Percentiles rank a stretch among this genome's conserved stretches.
These are phyloP conservation scores for Gymnoscopelus braueri DNA, from an alignment of 2,797 vertebrate species.

Conservation along the genomic window DNA sequence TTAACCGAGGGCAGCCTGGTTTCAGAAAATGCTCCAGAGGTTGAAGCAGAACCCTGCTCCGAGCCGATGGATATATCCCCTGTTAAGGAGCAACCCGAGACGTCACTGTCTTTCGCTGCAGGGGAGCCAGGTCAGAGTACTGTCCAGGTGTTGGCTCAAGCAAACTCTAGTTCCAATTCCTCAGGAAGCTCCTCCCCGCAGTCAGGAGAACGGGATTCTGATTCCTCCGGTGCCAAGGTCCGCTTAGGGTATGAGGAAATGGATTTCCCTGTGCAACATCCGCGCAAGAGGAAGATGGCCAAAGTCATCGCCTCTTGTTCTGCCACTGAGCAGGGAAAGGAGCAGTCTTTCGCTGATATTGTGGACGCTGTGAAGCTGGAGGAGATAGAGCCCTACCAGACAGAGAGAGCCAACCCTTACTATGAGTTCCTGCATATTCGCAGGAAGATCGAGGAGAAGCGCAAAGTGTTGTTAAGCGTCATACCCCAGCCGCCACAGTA, in stretches of 20 bases:
- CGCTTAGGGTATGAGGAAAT: slow-evolving; percentile 88
- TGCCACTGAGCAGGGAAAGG: slow-evolving; percentile 86
- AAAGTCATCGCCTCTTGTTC: slow-evolving; percentile 82
- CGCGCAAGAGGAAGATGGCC: slow-evolving; percentile 94
- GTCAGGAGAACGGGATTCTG: slow-evolving; percentile 86
- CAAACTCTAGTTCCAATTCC: slow-evolving; percentile 74
- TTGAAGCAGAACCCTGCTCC: slow-evolving; percentile 38
- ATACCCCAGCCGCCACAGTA: slow-evolving; percentile 98
- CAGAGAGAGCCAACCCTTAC: slow-evolving; percentile 97
- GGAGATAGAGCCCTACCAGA: slow-evolving; percentile 97
- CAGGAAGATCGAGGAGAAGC: slow-evolving; percentile 97
- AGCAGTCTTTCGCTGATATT: slow-evolving; percentile 94
- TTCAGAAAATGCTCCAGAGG: slow-evolving; percentile 44
- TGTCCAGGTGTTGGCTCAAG: slow-evolving; percentile 73
- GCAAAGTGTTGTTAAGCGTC: slow-evolving; percentile 95
- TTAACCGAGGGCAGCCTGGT: slow-evolving; percentile 31
- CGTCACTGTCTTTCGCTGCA: slow-evolving; percentile 53
- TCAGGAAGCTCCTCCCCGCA: slow-evolving; percentile 81
- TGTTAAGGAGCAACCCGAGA: slow-evolving; percentile 83
- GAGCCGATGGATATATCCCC: slow-evolving; percentile 74
- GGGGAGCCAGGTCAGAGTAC: slow-evolving; percentile 59
- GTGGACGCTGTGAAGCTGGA: slow-evolving; percentile 97
- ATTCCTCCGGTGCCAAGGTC: slow-evolving; percentile 85
- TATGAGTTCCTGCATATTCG: slow-evolving; percentile 98
- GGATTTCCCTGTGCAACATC: slow-evolving; percentile 90